These are phyloP conservation scores for Parazoanthus swiftii DNA, from an alignment of 92 coral and sea anemone genomes.

Conservation along the genomic window DNA sequence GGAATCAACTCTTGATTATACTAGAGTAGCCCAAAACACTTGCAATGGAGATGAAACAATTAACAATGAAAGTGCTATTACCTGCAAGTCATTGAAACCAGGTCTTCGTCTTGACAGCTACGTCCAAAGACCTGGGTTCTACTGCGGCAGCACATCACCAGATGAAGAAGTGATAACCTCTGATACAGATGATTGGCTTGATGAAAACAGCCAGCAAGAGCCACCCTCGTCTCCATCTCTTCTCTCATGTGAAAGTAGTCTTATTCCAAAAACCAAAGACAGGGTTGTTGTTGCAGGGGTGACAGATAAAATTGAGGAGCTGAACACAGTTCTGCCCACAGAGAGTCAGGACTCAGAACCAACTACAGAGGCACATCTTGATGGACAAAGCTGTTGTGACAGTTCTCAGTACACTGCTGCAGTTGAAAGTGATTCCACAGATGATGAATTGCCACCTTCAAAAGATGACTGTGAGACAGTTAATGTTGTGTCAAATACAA, in stretches of 20 bases:
- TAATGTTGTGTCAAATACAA: neutral
- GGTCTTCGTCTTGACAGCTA: neutral
- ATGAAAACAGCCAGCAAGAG: neutral
- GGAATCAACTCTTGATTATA: neutral
- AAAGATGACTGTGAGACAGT: neutral
- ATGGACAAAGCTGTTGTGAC: neutral
- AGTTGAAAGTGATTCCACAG: slow-evolving; percentile 23
- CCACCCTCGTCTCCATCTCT: slow-evolving; percentile 34
- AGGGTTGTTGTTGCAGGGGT: neutral
- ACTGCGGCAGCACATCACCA: slow-evolving; percentile 3
- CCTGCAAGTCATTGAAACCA: neutral
- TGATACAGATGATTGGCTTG: neutral
- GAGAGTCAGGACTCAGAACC: slow-evolving; percentile 13
- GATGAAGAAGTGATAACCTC: neutral
- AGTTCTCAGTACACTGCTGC: neutral
- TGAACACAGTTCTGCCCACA: neutral
- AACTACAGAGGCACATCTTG: neutral
- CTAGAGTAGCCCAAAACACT: neutral
- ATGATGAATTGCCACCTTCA: slow-evolving; percentile 4
- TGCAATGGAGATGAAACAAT: neutral
- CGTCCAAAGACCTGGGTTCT: neutral
- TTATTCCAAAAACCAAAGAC: neutral
- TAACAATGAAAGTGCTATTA: neutral
- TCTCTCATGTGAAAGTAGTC: neutral
- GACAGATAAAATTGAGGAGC: neutral